Conservation (phyloP, 2,113 vertebrate species). For the Orientallactaga bullata region DNA sequence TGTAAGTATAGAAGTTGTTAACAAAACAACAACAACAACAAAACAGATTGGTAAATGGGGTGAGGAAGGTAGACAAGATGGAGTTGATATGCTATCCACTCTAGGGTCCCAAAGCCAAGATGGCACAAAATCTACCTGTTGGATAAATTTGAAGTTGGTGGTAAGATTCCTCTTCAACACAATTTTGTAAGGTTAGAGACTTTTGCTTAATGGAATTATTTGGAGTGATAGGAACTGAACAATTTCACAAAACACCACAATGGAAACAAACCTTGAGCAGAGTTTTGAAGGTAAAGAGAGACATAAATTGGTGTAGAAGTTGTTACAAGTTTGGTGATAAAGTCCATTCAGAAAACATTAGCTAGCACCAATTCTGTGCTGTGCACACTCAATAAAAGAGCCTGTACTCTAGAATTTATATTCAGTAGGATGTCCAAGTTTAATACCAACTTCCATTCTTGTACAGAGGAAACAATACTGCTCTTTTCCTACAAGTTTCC, state of each 20-base stretch:
- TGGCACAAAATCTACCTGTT: neutral
- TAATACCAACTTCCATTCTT: neutral
- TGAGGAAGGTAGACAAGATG: neutral
- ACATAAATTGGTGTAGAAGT: neutral
- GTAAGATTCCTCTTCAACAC: neutral
- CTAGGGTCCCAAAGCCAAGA: neutral
- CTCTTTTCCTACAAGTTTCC: neutral
- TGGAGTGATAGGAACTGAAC: neutral
- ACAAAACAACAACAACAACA: too few species aligned
- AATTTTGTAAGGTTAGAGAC: neutral
- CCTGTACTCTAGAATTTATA: neutral
- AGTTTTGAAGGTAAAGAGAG: neutral
- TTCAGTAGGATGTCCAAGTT: neutral
- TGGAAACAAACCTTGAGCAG: neutral
- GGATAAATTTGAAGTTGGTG: constrained; percentile 22
- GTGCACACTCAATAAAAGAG: neutral
- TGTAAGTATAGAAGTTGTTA: too few species aligned
- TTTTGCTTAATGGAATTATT: neutral
- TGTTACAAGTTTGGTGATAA: neutral
- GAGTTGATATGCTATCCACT: neutral
- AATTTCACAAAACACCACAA: neutral
- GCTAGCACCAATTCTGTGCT: neutral
- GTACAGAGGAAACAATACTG: neutral
- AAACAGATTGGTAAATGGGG: neutral
- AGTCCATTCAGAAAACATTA: neutral